Percentiles rank a stretch among this genome's conserved stretches.
phyloP scores from a whole-genome alignment of 2,888 invertebrate genomes.

The Agrotis clavis region DNA sequence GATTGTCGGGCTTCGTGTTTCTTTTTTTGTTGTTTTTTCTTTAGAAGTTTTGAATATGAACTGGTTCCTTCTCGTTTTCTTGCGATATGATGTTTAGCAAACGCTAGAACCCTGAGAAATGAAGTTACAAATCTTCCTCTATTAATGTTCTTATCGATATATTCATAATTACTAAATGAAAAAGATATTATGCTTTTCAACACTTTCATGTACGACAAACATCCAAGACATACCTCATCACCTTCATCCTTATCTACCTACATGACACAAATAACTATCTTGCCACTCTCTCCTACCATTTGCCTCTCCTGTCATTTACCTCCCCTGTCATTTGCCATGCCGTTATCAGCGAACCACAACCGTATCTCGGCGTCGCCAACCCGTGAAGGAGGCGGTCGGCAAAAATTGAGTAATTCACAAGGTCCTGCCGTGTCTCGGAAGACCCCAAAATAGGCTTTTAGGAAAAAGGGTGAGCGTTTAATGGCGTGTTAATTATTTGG shows the following conservation, averaged over 20 bases:
- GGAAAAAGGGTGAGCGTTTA: constrained; percentile 70
- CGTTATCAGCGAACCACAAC: constrained; percentile 58
- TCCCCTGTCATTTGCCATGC: constrained; percentile 45
- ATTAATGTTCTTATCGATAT: background rate
- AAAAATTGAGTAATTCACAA: constrained; percentile 68
- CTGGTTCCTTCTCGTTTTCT: background rate
- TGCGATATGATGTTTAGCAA: background rate
- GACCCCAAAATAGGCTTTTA: constrained; percentile 69
- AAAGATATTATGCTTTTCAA: background rate
- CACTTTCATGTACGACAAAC: background rate
- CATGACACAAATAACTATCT: constrained; percentile 42
- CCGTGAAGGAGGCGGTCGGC: constrained; percentile 53
- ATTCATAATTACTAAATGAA: background rate
- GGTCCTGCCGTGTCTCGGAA: constrained; percentile 59
- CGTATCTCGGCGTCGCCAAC: constrained; percentile 48
- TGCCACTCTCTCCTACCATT: constrained; percentile 21
- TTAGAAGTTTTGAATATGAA: background rate
- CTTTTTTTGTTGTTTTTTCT: constrained; percentile 1
- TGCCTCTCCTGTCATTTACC: constrained; percentile 40
- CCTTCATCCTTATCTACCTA: constrained; percentile 14
- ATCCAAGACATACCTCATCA: constrained; percentile 15
- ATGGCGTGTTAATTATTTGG: constrained; percentile 78
- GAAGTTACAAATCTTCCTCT: background rate
- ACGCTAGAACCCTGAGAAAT: background rate
- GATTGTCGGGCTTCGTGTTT: background rate